Base-by-base conservation (phyloP, 2,113 vertebrate genomes). In the Aythya baeri region DNA sequence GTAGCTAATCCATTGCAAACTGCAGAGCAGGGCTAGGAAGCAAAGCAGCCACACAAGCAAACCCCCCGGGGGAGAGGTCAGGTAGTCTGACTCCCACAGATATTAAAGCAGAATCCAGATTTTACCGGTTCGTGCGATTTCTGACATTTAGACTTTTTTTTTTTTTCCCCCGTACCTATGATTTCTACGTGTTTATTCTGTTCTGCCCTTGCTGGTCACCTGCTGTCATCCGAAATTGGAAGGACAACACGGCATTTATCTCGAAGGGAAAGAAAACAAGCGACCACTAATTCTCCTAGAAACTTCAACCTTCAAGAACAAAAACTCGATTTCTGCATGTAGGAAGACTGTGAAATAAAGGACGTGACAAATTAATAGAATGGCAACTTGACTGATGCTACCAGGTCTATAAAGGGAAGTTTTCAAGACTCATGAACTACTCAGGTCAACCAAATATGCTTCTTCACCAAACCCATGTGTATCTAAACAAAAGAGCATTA, bases 151-250 rank as follows among this genome's bases (percentile, higher is more conserved):
- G 31, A 62, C 3, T 26, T 38, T 3, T 5, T 1, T 38, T 38
- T 38, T 38, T 38, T n/a, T n/a, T 2, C 17, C 2, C 7, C 6
- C 6, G 0, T 9, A 15, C 14, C 22, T 25, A 6, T 3, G 1
- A 52, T 41, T 88, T 91, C 50, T 65, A 17, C 6, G 1, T 31
- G 52, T 3, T 18, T 32, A 73, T 21, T 70, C 17, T 2, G 4
- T 61, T 58, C 75, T 7, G 7, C 4, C 52, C 65, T 68, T 88
- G 68, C 43, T 74, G 36, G 78, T 91, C 32, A 90, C 36, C 73
- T 78, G 65, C 62, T 84, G 54, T 68, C 73, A 86, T 29, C 58
- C 54, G 49, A 81, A 88, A 78, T 5, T 18, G 41, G 32, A 84
- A 96, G 77, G 59, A 83, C 80, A 91, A 57, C 31, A 73, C 1